Evolutionary conservation across 2,888 invertebrate species (phyloP), one percentile per base, ranked within the genome.

Genomic region (Drosophila nigricruria): DNA sequence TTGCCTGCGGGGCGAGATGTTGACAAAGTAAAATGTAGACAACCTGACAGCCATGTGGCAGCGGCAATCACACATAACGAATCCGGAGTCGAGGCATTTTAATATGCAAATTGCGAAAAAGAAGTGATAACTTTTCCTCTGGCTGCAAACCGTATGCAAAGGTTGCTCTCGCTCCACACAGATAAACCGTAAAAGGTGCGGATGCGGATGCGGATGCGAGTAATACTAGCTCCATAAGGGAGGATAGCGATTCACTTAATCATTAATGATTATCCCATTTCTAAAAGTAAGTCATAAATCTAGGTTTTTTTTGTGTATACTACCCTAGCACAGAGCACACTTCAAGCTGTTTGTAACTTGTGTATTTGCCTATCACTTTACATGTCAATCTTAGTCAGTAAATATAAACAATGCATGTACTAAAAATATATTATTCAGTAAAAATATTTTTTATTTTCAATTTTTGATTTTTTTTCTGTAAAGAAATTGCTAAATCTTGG

Each of bases 21-120:
- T 67, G 82, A 70, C 85, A 88, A 85, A 74, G 85, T 81, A 71
- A 87, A 84, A 83, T 69, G 58, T 66, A 89, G 85, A 81, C 81
- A 77, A 57, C 56, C 78, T 77, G 81, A 72, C 86, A 70, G 65
- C 68, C 85, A 65, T 75, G 70, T 68, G 74, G 79, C 74, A 71
- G 65, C 77, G 81, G 85, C 86, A 83, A 75, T 84, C 82, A 89
- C 78, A 89, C 86, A 71, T 69, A 70, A 64, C 70, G 70, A 67
- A 61, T 70, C 60, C 61, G 38, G 14, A 47, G 63, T 62, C 68
- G 57, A 45, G 42, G 47, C 79, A 69, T 85, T 84, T 84, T 88
- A 84, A 90, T 90, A 84, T 89, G 83, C 83, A 84, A 82, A 84
- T 84, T 76, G 82, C 70, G 50, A 73, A 63, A 52, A 77, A 49